Conservation (phyloP, 2,888 invertebrate genomes). For the Apamea anceps region DNA sequence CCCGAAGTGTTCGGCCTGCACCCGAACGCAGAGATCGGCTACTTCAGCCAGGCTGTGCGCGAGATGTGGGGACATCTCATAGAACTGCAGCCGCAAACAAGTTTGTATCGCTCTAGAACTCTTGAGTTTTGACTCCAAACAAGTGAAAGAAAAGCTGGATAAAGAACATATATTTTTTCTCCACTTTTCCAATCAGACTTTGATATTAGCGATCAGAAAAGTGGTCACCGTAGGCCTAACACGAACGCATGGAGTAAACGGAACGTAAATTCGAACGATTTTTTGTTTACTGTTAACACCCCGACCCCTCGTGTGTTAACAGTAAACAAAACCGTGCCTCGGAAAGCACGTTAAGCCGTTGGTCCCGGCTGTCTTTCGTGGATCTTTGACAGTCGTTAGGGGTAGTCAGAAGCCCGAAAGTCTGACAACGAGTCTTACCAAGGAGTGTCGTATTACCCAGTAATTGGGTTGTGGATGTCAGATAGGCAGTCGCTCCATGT, state of each 20-base stretch:
- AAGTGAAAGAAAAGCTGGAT: background rate
- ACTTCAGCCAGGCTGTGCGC: constrained; percentile 96
- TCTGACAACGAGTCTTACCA: too few relatives aligned
- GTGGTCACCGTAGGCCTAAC: background rate
- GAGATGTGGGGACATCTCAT: constrained; percentile 96
- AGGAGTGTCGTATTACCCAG: too few relatives aligned
- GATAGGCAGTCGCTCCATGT: too few relatives aligned
- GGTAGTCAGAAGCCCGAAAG: too few relatives aligned
- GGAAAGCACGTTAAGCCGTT: too few relatives aligned
- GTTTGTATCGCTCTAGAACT: constrained; percentile 84
- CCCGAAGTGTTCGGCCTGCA: constrained; percentile 98
- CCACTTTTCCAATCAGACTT: background rate
- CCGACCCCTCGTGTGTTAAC: too few relatives aligned
- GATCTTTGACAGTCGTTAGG: too few relatives aligned
- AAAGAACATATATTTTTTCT: background rate
- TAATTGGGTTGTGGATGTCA: too few relatives aligned
- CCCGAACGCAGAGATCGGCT: constrained; percentile 98
- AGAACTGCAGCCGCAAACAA: constrained; percentile 97
- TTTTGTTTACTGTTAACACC: background rate
- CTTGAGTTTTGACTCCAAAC: background rate
- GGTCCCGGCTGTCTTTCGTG: too few relatives aligned
- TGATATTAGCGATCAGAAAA: too few relatives aligned
- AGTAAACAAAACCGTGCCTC: too few relatives aligned
- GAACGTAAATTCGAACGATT: background rate
- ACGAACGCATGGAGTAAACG: background rate